Conservation (phyloP, 2,113 vertebrate species). For the Formicarius rufipectus region DNA sequence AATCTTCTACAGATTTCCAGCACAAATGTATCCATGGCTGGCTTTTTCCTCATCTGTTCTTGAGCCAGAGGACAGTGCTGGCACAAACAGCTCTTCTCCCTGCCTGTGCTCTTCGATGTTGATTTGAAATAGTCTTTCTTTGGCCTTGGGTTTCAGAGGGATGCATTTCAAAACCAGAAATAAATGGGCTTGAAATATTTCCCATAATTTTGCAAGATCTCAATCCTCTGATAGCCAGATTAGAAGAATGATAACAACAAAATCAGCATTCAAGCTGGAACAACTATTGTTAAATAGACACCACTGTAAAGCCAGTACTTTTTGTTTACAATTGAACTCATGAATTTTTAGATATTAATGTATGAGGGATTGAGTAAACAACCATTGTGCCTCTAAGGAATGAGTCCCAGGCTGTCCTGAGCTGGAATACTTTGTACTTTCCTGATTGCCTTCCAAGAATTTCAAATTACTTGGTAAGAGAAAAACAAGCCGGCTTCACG, state of each 20-base stretch:
- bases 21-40: not conserved
- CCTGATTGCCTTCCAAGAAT: constrained; percentile 70
- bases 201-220: constrained; percentile 19
- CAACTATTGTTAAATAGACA: constrained; percentile 30
- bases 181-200: constrained; percentile 36
- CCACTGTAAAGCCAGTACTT: constrained; percentile 12
- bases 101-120: not conserved
- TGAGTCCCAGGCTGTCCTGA: constrained; percentile 64
- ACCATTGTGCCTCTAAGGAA: constrained; percentile 64
- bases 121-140: constrained; percentile 33
- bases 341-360: constrained; percentile 65
- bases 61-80: constrained; percentile 38
- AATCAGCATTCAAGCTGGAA: constrained; percentile 31
- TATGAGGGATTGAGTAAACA: constrained; percentile 66
- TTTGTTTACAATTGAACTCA: constrained; percentile 54
- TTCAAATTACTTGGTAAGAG: constrained; percentile 57
- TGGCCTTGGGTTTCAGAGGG: constrained; percentile 45
- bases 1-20: not conserved
- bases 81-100: constrained; percentile 41
- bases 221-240: constrained; percentile 9
- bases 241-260: constrained; percentile 13
- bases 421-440: constrained; percentile 71
- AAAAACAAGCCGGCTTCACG: constrained; percentile 51
- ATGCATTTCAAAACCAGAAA: constrained; percentile 55
- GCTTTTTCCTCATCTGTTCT: constrained; percentile 15